A percentile compares a stretch with the other conserved stretches of the same genome.
phyloP scores from a whole-genome alignment of 2,797 vertebrate genomes.

The Phalanger gymnotis region DNA sequence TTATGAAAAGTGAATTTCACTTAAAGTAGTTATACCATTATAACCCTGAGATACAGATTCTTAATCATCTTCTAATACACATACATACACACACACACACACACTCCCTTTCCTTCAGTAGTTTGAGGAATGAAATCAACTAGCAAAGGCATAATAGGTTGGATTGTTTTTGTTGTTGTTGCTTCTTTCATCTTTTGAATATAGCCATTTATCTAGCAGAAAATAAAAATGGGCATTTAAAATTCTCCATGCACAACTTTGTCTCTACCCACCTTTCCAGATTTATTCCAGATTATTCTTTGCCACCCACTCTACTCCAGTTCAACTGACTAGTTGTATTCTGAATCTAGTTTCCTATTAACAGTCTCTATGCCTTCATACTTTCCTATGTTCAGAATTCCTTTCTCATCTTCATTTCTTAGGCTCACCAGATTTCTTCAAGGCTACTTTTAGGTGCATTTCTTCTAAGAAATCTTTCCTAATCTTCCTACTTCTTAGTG shows the following conservation, averaged over 20 bases:
- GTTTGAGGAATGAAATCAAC: background rate
- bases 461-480: background rate
- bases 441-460: background rate
- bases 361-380: background rate
- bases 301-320: background rate
- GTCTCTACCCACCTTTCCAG: background rate
- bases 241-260: background rate
- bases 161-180: rapidly evolving
- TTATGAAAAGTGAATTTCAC: background rate
- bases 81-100: too few relatives aligned
- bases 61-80: background rate
- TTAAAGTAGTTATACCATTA: background rate
- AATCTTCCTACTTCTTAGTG: background rate
- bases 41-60: background rate
- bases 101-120: too few relatives aligned
- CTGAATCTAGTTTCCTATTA: background rate
- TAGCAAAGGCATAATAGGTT: background rate
- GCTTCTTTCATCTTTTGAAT: too few relatives aligned
- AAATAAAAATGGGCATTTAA: background rate
- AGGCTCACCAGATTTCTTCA: background rate
- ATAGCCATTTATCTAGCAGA: background rate
- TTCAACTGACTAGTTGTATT: background rate
- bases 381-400: background rate
- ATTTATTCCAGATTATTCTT: background rate
- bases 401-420: background rate